These are phyloP conservation scores for Hypotaenidia okinawae DNA, from an alignment of 2,797 vertebrate genomes.

Conservation along the genomic window DNA sequence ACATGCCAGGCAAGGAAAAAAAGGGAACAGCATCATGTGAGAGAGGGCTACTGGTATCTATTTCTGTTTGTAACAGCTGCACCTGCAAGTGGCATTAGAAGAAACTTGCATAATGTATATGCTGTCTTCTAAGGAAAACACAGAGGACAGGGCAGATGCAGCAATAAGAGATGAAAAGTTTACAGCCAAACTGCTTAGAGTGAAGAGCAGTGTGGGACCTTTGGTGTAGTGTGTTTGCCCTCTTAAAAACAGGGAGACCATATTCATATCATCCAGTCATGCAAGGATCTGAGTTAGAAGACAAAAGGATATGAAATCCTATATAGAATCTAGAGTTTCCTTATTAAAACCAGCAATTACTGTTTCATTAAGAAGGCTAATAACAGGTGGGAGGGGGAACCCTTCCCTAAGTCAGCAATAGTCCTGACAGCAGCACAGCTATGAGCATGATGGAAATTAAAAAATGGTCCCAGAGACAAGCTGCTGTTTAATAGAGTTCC, in stretches of 20 bases:
- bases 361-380: not conserved
- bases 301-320: not conserved
- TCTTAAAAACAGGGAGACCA: not conserved
- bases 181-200: not conserved
- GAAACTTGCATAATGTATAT: not conserved
- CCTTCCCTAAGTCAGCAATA: not conserved
- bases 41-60: not conserved
- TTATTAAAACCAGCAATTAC: not conserved
- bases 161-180: not conserved
- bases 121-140: not conserved
- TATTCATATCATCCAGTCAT: not conserved
- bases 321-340: not conserved
- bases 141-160: not conserved
- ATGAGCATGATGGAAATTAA: not conserved
- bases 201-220: not conserved
- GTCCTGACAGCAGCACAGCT: not conserved
- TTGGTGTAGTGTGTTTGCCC: not conserved
- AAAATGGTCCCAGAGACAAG: not conserved
- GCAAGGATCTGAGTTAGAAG: not conserved
- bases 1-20: not conserved
- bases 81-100: not conserved
- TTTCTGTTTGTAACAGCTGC: not conserved
- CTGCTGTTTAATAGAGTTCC: not conserved
- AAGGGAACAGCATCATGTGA: not conserved
- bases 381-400: not conserved